Base-by-base conservation (phyloP, 1,140 invertebrate genomes). In the Eubasilissa regina region DNA sequence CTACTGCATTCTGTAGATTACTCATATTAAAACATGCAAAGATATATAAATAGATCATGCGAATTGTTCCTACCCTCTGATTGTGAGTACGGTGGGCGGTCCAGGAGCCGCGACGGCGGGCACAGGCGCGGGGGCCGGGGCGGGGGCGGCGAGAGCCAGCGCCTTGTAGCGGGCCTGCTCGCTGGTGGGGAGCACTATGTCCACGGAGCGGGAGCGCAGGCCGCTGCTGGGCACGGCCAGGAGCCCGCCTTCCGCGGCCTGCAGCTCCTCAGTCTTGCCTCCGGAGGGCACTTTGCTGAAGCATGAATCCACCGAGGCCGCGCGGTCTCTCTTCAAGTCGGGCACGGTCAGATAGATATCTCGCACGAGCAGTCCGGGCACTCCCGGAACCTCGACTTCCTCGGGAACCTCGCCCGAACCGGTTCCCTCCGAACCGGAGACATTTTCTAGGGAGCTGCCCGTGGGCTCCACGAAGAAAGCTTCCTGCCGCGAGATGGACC, bases 131-230 rank as follows among this genome's bases (percentile, higher is more conserved):
- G 85, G 87, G 73, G 90, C 87, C 17, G 87, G 85, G 11, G 85
- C 85, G 45, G 85, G 83, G 0, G 89, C 87, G 3, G 90, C 90
- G 85, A 93, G 87, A 47, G 92, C 91, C 68, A 95, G 88, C 7
- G 96, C 95, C 77, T 95, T 95, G 85, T 97, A 97, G 70, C 94
- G 89, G 3, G 94, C 93, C 84, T 96, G 94, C 83, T 95, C 93
- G 62, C 95, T 94, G 0, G 96, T 97, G 0, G 96, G 96, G 75
- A 98, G 88, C 12, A 95, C 95, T 78, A 97, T 97, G 86, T 98
- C 96, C 55, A 97, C 96, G 43, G 95, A 97, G 75, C 95, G 92
- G 4, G 96, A 97, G n/a, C 96, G 90, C 3, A 93, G 90, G 8
- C 92, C 90, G 10, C 85, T 84, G 75, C 89, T 92, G 0, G 94